Evolutionary conservation across 2,797 vertebrate genomes (phyloP).

Genomic region (Cheirogaleus major): DNA sequence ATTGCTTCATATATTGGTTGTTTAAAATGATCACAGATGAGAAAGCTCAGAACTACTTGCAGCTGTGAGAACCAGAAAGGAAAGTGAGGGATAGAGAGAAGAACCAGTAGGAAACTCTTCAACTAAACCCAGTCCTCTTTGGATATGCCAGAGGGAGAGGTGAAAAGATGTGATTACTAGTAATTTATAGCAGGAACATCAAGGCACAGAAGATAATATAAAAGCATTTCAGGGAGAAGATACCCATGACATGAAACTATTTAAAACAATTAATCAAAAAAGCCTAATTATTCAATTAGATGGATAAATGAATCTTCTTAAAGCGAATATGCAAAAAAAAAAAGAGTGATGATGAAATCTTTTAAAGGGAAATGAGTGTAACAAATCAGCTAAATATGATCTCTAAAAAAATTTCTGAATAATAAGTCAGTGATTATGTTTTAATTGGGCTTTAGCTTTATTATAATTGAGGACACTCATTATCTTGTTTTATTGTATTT

Average conservation of each 20-base stretch:
- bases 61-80: constrained; percentile 81
- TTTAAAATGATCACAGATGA: constrained; percentile 84
- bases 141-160: constrained; percentile 76
- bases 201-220: constrained; percentile 83
- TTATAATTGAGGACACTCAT: constrained; percentile 83
- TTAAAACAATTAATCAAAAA: constrained; percentile 86
- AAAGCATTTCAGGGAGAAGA: constrained; percentile 83
- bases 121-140: constrained; percentile 74
- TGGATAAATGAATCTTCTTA: constrained; percentile 83
- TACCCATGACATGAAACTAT: constrained; percentile 85
- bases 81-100: constrained; percentile 75
- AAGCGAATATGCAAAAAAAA: constrained; percentile 79
- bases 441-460: constrained; percentile 84
- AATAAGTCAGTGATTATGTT: constrained; percentile 81
- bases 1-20: constrained; percentile 80
- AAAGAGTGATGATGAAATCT: constrained; percentile 81
- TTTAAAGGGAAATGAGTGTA: constrained; percentile 83
- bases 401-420: constrained; percentile 80
- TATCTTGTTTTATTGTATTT: constrained; percentile 83
- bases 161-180: constrained; percentile 80
- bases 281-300: constrained; percentile 86
- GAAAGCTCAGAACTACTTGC: constrained; percentile 82
- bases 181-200: constrained; percentile 85
- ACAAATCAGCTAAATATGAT: constrained; percentile 82
- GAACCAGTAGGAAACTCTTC: constrained; percentile 81